Percentiles rank a stretch among this genome's conserved stretches.
Evolutionary conservation across 2,888 invertebrate species (phyloP).

Genomic region (Aromia moschata): DNA sequence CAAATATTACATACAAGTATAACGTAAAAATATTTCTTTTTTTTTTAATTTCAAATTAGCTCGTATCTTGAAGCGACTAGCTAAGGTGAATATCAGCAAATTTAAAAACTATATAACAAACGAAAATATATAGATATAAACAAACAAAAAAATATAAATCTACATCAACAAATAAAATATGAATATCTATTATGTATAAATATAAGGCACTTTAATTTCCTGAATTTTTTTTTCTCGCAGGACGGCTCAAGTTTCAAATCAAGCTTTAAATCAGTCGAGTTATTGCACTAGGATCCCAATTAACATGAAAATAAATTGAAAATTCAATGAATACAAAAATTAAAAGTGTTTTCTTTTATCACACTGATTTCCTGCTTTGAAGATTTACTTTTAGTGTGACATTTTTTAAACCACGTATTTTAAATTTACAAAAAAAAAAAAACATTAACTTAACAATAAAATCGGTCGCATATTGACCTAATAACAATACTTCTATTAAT

Average conservation of each 20-base stretch:
- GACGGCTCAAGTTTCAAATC: neutral
- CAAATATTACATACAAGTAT: too few species aligned
- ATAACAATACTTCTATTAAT: neutral
- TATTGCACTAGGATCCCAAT: slow-evolving; percentile 5
- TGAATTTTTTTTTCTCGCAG: neutral
- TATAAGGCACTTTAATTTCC: neutral
- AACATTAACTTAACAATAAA: slow-evolving; percentile 1
- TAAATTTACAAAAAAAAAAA: slow-evolving; percentile 2
- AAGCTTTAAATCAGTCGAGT: neutral
- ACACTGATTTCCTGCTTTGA: neutral
- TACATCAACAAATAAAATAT: slow-evolving; percentile 13
- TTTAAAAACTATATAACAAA: slow-evolving; percentile 14
- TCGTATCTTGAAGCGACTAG: neutral
- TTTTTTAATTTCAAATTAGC: neutral
- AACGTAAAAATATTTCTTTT: slow-evolving; percentile 3
- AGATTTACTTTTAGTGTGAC: too few species aligned
- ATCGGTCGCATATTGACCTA: neutral
- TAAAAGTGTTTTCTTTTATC: neutral
- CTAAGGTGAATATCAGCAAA: neutral
- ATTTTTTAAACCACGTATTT: too few species aligned
- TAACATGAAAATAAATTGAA: neutral
- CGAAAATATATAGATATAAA: slow-evolving; percentile 1
- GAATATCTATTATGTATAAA: neutral
- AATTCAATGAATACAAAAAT: too few species aligned
- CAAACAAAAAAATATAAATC: slow-evolving; percentile 7